Evolutionary conservation across 2,888 invertebrate genomes (phyloP).

Genomic region (Melanargia galathea): DNA sequence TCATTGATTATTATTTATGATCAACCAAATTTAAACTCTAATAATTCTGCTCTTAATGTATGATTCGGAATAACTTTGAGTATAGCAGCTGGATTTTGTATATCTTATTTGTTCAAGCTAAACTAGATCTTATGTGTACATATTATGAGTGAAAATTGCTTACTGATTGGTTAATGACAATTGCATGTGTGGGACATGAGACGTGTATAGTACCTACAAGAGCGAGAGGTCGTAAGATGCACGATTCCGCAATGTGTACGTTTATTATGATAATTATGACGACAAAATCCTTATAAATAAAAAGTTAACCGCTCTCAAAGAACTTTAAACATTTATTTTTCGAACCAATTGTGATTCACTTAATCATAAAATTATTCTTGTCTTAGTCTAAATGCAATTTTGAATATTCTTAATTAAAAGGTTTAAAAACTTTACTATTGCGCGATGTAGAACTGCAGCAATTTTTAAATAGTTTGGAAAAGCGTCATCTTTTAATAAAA

Average conservation of each 20-base stretch:
- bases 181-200: conserved; percentile 62
- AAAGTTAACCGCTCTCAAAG: conserved; percentile 46
- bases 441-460: too few species aligned
- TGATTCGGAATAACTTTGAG: conserved; percentile 45
- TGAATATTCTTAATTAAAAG: too few species aligned
- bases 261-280: conserved; percentile 72
- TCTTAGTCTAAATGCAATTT: too few species aligned
- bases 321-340: neutral
- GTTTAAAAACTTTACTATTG: too few species aligned
- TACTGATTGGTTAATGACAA: conserved; percentile 70
- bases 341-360: too few species aligned
- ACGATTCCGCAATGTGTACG: conserved; percentile 68
- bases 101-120: conserved; percentile 54
- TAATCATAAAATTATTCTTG: too few species aligned
- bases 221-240: conserved; percentile 57
- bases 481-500: too few species aligned
- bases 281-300: conserved; percentile 63
- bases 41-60: conserved; percentile 44
- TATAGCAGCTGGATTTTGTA: conserved; percentile 65
- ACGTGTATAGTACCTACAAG: conserved; percentile 53
- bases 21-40: conserved; percentile 51
- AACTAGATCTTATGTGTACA: conserved; percentile 62
- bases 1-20: conserved; percentile 65
- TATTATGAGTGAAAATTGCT: conserved; percentile 58
- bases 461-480: too few species aligned